Percentiles rank a stretch among this genome's conserved stretches.
Conservation (phyloP, 2,888 invertebrate genomes). For the Hyles lineata region DNA sequence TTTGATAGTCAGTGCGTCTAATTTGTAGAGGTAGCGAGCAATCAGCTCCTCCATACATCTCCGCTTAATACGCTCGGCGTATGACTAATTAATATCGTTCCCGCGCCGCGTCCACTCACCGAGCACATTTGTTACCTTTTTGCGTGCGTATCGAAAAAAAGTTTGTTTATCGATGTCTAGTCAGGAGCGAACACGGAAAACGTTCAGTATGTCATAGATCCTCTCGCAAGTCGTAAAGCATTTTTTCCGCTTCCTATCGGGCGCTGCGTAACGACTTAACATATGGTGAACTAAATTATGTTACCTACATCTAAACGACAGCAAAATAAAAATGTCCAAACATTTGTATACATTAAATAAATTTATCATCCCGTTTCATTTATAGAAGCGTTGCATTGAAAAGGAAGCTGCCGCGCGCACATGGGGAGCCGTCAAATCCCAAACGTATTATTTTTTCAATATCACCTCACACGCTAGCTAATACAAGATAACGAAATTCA, state of each 20-base stretch:
- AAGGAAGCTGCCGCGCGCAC: slow-evolving; percentile 82
- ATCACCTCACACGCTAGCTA: slow-evolving; percentile 74
- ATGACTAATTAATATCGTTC: slow-evolving; percentile 43
- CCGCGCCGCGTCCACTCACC: slow-evolving; percentile 53
- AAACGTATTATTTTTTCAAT: slow-evolving; percentile 84
- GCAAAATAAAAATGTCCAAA: slow-evolving; percentile 85
- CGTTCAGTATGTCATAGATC: slow-evolving; percentile 72
- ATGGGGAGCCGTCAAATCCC: slow-evolving; percentile 83
- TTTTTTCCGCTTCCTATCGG: slow-evolving; percentile 81
- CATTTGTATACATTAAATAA: slow-evolving; percentile 85
- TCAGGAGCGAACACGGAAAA: slow-evolving; percentile 62
- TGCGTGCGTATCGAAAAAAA: slow-evolving; percentile 54
- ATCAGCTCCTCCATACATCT: slow-evolving; percentile 8
- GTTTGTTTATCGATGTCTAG: slow-evolving; percentile 55
- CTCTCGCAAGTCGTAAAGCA: slow-evolving; percentile 80
- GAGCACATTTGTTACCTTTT: slow-evolving; percentile 59
- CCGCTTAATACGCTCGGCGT: neutral
- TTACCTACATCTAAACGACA: slow-evolving; percentile 82
- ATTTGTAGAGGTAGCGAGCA: slow-evolving; percentile 7
- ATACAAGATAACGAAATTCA: slow-evolving; percentile 82
- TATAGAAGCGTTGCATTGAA: slow-evolving; percentile 72
- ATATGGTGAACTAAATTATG: slow-evolving; percentile 84
- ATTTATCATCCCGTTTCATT: slow-evolving; percentile 83
- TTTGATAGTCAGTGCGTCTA: slow-evolving; percentile 1
- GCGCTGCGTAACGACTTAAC: slow-evolving; percentile 60